Evolutionary conservation across 2,113 vertebrate genomes (phyloP).

Genomic region (Recurvirostra avosetta): DNA sequence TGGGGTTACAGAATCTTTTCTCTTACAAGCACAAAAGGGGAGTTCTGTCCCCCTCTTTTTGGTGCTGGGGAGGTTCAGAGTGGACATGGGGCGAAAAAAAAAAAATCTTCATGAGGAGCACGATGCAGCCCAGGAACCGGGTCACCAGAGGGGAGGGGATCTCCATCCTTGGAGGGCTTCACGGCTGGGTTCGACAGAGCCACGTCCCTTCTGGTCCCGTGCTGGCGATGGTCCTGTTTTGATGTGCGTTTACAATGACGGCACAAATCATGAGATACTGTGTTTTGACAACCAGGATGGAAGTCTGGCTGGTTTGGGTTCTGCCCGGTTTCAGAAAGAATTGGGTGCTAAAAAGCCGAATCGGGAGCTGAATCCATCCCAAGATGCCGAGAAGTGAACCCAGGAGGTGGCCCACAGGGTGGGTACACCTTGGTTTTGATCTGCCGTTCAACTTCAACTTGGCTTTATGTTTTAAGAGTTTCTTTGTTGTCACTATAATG

Average conservation of each 20-base stretch:
- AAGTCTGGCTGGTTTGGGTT: neutral
- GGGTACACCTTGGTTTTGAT: slow-evolving; percentile 38
- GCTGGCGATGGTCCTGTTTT: neutral
- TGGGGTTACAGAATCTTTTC: neutral
- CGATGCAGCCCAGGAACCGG: neutral
- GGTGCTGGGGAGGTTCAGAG: neutral
- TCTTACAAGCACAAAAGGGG: neutral
- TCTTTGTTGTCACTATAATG: slow-evolving; percentile 37
- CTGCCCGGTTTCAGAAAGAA: neutral
- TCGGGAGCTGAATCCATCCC: neutral
- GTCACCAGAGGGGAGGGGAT: neutral
- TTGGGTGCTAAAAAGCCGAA: neutral
- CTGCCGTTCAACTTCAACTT: neutral
- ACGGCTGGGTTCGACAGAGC: neutral
- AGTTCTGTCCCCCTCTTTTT: neutral
- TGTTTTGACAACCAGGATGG: neutral
- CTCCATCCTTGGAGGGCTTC: neutral
- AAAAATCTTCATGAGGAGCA: neutral
- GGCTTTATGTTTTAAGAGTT: slow-evolving; percentile 38
- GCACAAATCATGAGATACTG: neutral
- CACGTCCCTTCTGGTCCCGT: neutral
- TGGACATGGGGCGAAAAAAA: neutral
- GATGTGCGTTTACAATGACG: neutral
- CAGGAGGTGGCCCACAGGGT: neutral
- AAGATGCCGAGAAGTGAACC: neutral